Evolutionary conservation across 1,140 invertebrate species (phyloP), one percentile per base, ranked within the genome.

Genomic region (Saccostrea cuccullata): DNA sequence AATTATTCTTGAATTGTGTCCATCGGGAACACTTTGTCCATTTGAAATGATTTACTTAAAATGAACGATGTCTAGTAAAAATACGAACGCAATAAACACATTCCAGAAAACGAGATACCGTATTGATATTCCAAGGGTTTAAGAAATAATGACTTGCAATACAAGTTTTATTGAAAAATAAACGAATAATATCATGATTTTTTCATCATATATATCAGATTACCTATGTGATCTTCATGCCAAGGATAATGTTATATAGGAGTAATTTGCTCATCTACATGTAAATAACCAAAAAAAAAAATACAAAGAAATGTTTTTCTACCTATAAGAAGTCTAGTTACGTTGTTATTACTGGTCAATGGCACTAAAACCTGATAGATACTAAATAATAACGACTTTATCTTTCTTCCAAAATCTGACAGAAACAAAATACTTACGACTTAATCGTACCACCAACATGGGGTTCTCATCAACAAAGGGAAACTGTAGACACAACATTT

Each of bases 381-480:
- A 77, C 70, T 47, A 47, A 36, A 36, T 36, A 36, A 47, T 77
- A 12, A 13, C 70, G 70, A 77, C 70, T 77, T 36, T 36, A 77
- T 77, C 70, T 12, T 13, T 40, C 70, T 2, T 36, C 70, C 12
- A 77, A 36, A 47, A 47, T 9, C 47, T 47, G 47, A 47, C 9
- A 47, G 9, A 47, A 47, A 47, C 47, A 2, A 47, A 47, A 47
- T 47, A 77, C 70, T 77, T 36, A 77, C 70, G 70, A 77, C 70
- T 77, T 36, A 77, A 77, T 77, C 70, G 23, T 13, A 77, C 70
- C 12, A 77, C 70, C 12, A 77, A 36, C 70, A 77, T 77, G 26
- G 70, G 70, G 30, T 77, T 77, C 26, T 77, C 70, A 1, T 77
- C 70, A 77, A 77, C 70, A 77, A 77, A 77, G 1, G 70, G 70